These are phyloP conservation scores for Drosophila parvula DNA, from an alignment of 1,140 invertebrate genomes.

Conservation along the genomic window DNA sequence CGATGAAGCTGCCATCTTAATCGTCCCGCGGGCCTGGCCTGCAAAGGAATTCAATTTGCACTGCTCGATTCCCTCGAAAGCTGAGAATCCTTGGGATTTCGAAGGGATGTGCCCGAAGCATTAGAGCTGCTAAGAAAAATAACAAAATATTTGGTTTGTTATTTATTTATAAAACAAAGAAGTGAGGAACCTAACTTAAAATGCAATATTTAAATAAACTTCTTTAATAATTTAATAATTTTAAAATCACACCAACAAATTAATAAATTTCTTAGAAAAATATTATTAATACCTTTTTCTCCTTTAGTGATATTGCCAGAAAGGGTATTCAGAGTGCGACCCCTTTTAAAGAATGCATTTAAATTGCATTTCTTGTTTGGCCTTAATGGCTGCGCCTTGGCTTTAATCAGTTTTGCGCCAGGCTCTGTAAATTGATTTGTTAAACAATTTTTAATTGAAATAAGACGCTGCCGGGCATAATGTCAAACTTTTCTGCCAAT, in stretches of 20 bases:
- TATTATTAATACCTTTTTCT: not conserved
- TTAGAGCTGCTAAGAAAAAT: not conserved
- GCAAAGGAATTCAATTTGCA: slow-evolving; percentile 68
- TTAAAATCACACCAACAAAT: not conserved
- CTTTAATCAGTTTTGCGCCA: slow-evolving; percentile 60
- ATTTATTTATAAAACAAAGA: not conserved
- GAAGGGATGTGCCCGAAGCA: not conserved
- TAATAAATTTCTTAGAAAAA: not conserved
- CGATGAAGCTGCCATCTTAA: slow-evolving; percentile 46
- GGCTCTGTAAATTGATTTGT: slow-evolving; percentile 72
- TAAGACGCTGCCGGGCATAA: slow-evolving; percentile 56
- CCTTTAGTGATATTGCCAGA: not conserved
- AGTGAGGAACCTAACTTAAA: too few relatives aligned
- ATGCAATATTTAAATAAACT: not conserved
- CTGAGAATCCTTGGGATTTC: slow-evolving; percentile 5
- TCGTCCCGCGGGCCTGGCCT: slow-evolving; percentile 53
- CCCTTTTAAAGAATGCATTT: slow-evolving; percentile 5
- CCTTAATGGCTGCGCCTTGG: slow-evolving; percentile 30
- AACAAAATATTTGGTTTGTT: too few relatives aligned
- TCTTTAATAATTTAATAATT: not conserved
- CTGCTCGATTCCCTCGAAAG: slow-evolving; percentile 19
- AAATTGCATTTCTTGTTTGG: slow-evolving; percentile 63
- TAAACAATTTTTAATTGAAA: slow-evolving; percentile 82
- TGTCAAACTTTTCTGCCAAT: slow-evolving; percentile 62
- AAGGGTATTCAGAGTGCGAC: slow-evolving; percentile 10